phyloP scores from a whole-genome alignment of 2,888 invertebrate species.

The Globia sparganii region DNA sequence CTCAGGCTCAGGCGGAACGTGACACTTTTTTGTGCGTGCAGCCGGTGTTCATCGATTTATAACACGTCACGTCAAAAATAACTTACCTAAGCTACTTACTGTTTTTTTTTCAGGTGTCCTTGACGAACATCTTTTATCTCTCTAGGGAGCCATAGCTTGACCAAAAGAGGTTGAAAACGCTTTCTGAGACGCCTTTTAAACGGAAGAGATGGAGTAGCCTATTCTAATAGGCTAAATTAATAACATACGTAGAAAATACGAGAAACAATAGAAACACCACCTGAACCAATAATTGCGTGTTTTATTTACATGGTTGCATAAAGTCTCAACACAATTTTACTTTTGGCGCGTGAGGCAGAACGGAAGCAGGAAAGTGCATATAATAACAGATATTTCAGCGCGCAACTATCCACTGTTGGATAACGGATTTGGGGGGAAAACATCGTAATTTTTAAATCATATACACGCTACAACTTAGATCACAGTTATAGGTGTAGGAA shows the following conservation, averaged over 20 bases:
- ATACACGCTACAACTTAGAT: conserved; percentile 18
- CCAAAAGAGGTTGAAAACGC: not conserved
- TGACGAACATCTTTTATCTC: not conserved
- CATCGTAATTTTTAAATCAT: conserved; percentile 35
- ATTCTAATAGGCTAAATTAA: conserved; percentile 37
- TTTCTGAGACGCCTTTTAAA: not conserved
- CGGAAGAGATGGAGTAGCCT: not conserved
- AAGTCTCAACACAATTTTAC: conserved; percentile 65
- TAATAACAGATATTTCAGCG: conserved; percentile 52
- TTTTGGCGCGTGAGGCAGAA: conserved; percentile 75
- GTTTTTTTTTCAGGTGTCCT: not conserved
- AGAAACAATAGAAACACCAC: conserved; percentile 39
- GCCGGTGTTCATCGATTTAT: too few relatives aligned
- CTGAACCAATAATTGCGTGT: conserved; percentile 74
- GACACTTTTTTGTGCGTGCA: too few relatives aligned
- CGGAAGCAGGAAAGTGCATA: conserved; percentile 81
- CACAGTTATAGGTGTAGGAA: conserved; percentile 17
- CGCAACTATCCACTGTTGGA: conserved; percentile 64
- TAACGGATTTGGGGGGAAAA: conserved; percentile 65
- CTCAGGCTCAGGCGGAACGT: too few relatives aligned
- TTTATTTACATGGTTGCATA: conserved; percentile 78
- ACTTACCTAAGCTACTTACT: not conserved
- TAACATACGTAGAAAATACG: conserved; percentile 35
- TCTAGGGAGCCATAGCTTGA: not conserved
- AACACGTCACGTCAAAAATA: too few relatives aligned